Evolutionary conservation across 2,113 vertebrate genomes (phyloP).

Genomic region (Diphyllodes magnificus): DNA sequence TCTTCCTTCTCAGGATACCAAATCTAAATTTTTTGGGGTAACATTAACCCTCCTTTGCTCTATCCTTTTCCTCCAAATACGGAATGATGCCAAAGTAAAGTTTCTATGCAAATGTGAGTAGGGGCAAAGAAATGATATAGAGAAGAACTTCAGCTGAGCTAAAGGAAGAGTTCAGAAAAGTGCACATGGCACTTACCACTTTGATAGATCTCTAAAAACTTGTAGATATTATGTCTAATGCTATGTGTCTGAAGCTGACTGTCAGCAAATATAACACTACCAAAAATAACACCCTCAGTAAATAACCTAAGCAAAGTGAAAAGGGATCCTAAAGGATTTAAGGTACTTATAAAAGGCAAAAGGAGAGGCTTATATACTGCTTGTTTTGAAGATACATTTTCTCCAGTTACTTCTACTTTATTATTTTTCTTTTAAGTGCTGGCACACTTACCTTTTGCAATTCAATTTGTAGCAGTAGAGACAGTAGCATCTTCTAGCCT

Average conservation of each 20-base stretch:
- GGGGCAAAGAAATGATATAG: neutral
- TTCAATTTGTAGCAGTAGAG: neutral
- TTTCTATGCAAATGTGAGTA: neutral
- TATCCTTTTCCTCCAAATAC: neutral
- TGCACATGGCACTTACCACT: neutral
- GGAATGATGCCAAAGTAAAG: neutral
- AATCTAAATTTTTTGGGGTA: fast-evolving
- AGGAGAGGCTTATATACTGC: neutral
- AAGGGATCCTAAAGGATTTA: neutral
- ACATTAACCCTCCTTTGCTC: neutral
- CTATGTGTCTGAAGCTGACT: neutral
- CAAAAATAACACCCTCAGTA: neutral
- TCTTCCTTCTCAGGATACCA: neutral
- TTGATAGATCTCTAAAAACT: neutral
- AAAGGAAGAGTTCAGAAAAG: neutral
- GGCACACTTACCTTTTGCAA: neutral
- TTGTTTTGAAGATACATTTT: neutral
- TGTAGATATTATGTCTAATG: neutral
- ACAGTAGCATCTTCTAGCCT: neutral
- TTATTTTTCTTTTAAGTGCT: neutral
- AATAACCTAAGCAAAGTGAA: neutral
- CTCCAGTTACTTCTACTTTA: neutral
- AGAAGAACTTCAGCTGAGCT: neutral
- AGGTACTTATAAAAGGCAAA: neutral
- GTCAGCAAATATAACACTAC: neutral